Evolutionary conservation across 2,797 vertebrate species (phyloP).

Genomic region (Gymnodraco acuticeps): DNA sequence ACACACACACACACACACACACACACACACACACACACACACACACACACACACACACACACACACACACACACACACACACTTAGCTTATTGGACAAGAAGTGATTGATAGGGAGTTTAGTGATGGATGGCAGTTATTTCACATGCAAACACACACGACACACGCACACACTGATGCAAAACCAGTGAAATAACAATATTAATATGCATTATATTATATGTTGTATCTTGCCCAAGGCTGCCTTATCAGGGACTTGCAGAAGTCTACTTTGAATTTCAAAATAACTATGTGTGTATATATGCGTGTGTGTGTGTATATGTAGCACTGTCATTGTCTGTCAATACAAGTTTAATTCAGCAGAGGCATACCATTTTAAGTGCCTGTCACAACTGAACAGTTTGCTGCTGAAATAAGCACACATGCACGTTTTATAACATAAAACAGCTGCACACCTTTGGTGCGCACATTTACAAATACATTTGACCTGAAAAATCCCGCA

Average conservation of each 20-base stretch:
- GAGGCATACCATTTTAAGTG: conserved; percentile 10
- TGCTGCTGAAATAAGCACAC: conserved; percentile 29
- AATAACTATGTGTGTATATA: conserved; percentile 55
- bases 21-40: conserved; percentile 28
- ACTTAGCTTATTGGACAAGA: conserved; percentile 74
- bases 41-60: conserved; percentile 21
- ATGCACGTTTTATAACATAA: not conserved
- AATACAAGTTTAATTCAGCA: conserved; percentile 35
- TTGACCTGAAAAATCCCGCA: conserved; percentile 11
- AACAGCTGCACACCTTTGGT: conserved; percentile 1
- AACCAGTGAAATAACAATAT: conserved; percentile 58
- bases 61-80: conserved; percentile 38
- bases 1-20: conserved; percentile 26
- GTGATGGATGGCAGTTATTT: conserved; percentile 63
- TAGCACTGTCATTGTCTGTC: conserved; percentile 26
- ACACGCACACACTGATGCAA: conserved; percentile 35
- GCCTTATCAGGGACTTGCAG: conserved; percentile 76
- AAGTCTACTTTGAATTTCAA: conserved; percentile 77
- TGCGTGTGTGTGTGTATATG: conserved; percentile 2
- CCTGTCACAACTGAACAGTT: conserved; percentile 30
- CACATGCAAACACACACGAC: conserved; percentile 31
- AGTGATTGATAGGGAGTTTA: conserved; percentile 70
- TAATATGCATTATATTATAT: conserved; percentile 51
- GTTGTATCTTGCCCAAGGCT: conserved; percentile 61
- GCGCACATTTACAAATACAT: conserved; percentile 9